These are phyloP conservation scores for Pseudochirops corinnae DNA, from an alignment of 2,797 vertebrate species.

Conservation along the genomic window DNA sequence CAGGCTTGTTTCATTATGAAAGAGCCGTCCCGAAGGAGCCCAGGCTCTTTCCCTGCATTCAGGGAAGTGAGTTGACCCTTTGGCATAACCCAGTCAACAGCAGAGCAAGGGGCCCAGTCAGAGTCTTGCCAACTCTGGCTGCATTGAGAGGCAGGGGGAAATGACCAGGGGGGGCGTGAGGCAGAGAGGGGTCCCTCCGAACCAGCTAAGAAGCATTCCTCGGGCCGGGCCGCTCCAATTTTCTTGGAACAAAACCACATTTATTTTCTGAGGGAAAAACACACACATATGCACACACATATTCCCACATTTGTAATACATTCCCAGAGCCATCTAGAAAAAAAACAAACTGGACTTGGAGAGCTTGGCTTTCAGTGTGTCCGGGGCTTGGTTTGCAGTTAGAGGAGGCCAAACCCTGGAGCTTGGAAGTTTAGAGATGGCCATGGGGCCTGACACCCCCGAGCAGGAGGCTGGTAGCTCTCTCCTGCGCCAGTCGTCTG, in stretches of 20 bases:
- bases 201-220: slow-evolving; percentile 44
- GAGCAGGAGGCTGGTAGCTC: neutral
- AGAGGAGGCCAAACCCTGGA: neutral
- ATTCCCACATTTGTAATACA: slow-evolving; percentile 64
- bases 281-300: slow-evolving; percentile 76
- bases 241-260: slow-evolving; percentile 64
- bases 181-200: slow-evolving; percentile 10
- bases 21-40: neutral
- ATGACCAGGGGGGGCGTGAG: neutral
- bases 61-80: neutral
- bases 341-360: slow-evolving; percentile 39
- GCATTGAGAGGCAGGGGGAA: neutral
- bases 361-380: neutral
- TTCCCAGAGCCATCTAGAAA: slow-evolving; percentile 67
- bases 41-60: neutral
- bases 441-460: neutral
- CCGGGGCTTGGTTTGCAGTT: slow-evolving; percentile 19
- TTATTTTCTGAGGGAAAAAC: slow-evolving; percentile 68
- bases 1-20: neutral
- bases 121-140: neutral
- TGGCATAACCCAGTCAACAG: neutral
- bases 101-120: neutral
- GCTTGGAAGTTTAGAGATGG: neutral
- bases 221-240: slow-evolving; percentile 54
- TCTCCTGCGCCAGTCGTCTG: neutral